Base-by-base conservation (phyloP, 2,888 invertebrate genomes). In the Agelastica alni region DNA sequence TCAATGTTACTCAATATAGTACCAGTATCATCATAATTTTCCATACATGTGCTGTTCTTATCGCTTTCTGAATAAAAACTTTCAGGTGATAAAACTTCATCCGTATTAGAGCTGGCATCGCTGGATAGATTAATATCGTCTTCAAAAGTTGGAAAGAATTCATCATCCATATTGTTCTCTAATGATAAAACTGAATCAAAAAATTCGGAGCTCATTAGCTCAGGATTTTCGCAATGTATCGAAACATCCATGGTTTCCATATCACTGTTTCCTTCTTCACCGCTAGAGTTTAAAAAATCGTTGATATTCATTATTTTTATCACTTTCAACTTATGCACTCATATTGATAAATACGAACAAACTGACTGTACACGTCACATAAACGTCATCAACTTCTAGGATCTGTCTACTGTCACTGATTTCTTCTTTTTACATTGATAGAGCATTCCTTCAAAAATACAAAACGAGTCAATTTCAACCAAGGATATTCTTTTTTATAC, bases 101-200 rank as follows among this genome's bases (percentile, higher is more conserved):
- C 75, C 22, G 64, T 65, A 53, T 71, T 70, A 14, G 69, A 69
- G 59, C 71, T 71, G 31, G 64, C 61, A 61, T 75, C 74, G 60
- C 73, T 74, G 20, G 67, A 70, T 7, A 73, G 53, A 59, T 70
- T 69, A 30, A 71, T 64, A 61, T 75, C 75, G 30, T 71, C 71
- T 34, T 72, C 69, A 28, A 71, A 64, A 53, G 59, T 70, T 39
- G 68, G 66, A n/a, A 71, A 62, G 28, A 46, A 46, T 34, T 64
- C 68, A 65, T 82, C 80, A 39, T 84, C 83, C 48, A 85, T 74
- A 66, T 83, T 83, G 70, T 81, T 71, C 57, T 76, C 81, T 64
- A 86, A 78, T 28, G 85, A 85, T 70, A 88, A 82, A 51, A 89
- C 85, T 2, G 83, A 81, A 67, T 88, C 86, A 69, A 89, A 82